A percentile compares a stretch with the other conserved stretches of the same genome.
These are phyloP conservation scores for Polydrusus tereticollis DNA, from an alignment of 2,888 invertebrate genomes.

Conservation along the genomic window DNA sequence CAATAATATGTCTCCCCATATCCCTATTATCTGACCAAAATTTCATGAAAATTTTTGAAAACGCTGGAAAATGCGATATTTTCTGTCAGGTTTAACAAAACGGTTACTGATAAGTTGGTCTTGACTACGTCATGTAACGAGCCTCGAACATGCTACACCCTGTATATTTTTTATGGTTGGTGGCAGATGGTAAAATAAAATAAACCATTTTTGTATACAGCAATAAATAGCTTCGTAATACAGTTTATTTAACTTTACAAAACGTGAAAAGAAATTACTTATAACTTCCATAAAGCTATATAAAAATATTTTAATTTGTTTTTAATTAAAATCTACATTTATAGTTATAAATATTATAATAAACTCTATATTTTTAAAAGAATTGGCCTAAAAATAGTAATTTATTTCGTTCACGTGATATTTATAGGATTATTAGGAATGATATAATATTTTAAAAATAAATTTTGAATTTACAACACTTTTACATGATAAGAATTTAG, in stretches of 20 bases:
- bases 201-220: no score
- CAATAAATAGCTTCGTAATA: no score
- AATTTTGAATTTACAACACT: conserved; percentile 29
- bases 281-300: neutral
- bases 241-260: neutral
- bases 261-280: neutral
- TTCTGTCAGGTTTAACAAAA: no score
- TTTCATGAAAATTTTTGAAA: no score
- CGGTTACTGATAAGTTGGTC: no score
- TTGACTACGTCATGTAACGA: neutral
- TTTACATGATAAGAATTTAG: conserved; percentile 27
- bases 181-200: neutral
- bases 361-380: conserved; percentile 30
- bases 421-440: conserved; percentile 19
- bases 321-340: conserved; percentile 1
- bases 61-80: no score
- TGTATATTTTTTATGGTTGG: neutral
- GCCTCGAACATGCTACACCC: neutral
- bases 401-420: conserved; percentile 9
- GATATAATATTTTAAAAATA: conserved; percentile 26
- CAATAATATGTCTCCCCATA: no score
- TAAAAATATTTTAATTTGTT: neutral
- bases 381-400: neutral
- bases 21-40: no score
- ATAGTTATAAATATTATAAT: conserved; percentile 35